Evolutionary conservation across 2,888 invertebrate species (phyloP).

Genomic region (Blastobasis adustella): DNA sequence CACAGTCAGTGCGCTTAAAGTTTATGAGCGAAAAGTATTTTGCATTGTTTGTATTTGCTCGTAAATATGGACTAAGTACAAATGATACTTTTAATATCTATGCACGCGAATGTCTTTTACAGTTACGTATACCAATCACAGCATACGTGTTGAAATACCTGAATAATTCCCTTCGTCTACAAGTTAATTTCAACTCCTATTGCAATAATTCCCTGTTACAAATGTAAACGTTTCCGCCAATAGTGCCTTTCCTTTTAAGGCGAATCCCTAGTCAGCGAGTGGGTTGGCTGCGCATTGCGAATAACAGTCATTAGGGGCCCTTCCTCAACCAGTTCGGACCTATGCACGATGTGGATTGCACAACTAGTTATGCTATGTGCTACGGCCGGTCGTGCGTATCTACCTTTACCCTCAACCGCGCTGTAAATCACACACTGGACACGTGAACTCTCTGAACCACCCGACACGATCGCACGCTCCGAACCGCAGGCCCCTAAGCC

Average conservation of each 20-base stretch:
- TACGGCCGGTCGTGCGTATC: slow-evolving; percentile 47
- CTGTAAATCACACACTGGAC: slow-evolving; percentile 29
- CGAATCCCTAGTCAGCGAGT: neutral
- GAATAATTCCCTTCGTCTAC: no score
- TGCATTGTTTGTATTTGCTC: no score
- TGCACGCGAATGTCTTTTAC: no score
- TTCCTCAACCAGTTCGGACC: slow-evolving; percentile 4
- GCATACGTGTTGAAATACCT: no score
- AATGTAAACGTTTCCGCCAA: neutral
- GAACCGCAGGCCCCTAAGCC: no score
- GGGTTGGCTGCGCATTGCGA: neutral
- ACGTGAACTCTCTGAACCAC: slow-evolving; percentile 11
- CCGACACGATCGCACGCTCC: neutral
- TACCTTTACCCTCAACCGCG: slow-evolving; percentile 19
- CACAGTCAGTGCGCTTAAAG: no score
- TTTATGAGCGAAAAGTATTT: no score
- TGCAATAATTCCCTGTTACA: neutral
- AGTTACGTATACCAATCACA: no score
- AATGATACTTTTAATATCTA: no score
- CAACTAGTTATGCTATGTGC: slow-evolving; percentile 38
- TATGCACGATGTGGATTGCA: slow-evolving; percentile 8
- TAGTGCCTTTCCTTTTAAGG: slow-evolving; percentile 1
- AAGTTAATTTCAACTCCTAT: neutral
- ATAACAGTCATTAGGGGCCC: slow-evolving; percentile 9
- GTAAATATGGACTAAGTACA: no score